Evolutionary conservation across 1,140 invertebrate species (phyloP).

Genomic region (Lordiphosa mommai): DNA sequence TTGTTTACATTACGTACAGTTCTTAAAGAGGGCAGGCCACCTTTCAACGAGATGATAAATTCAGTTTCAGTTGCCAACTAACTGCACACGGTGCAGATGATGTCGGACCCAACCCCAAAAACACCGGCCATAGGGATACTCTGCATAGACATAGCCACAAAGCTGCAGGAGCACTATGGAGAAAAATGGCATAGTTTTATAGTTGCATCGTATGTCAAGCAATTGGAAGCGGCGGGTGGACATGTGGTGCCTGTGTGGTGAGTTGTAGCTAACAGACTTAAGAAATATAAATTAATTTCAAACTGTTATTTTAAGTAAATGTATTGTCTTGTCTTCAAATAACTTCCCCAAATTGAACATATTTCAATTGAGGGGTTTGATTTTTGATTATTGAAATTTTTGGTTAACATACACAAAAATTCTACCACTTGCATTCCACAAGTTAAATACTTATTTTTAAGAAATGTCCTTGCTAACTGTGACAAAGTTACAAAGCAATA

Average conservation of each 20-base stretch:
- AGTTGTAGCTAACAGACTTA: too few relatives aligned
- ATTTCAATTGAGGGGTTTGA: too few relatives aligned
- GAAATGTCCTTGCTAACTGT: too few relatives aligned
- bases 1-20: neutral
- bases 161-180: conserved; percentile 74
- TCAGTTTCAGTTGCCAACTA: neutral
- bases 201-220: conserved; percentile 92
- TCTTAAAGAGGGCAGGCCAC: neutral
- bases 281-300: too few relatives aligned
- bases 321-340: too few relatives aligned
- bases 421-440: too few relatives aligned
- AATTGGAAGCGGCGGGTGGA: conserved; percentile 89
- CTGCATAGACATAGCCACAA: conserved; percentile 83
- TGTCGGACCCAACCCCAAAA: neutral
- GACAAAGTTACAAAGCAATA: too few relatives aligned
- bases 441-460: too few relatives aligned
- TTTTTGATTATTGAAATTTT: too few relatives aligned
- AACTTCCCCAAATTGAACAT: too few relatives aligned
- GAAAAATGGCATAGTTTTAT: conserved; percentile 85
- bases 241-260: conserved; percentile 91
- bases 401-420: too few relatives aligned
- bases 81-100: neutral
- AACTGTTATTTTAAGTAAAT: too few relatives aligned
- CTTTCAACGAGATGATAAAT: neutral
- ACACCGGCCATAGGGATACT: conserved; percentile 83